Conservation (phyloP, 2,888 invertebrate species). For the Mythimna albipuncta region DNA sequence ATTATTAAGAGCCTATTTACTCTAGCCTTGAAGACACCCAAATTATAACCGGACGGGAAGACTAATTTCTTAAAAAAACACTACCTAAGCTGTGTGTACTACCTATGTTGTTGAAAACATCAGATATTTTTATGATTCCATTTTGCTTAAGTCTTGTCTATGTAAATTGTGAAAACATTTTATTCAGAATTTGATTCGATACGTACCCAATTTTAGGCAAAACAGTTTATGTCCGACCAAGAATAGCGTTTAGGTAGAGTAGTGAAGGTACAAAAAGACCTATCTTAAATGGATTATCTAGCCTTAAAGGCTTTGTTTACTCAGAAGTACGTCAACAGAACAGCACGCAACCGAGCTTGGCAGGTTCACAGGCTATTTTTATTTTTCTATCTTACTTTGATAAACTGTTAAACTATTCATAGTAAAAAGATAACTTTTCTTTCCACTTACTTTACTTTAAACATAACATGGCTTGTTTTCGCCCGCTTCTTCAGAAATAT, state of each 20-base stretch:
- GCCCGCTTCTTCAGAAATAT: conserved; percentile 16
- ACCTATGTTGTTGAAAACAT: too few relatives aligned
- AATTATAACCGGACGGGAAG: too few relatives aligned
- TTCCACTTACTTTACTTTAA: conserved; percentile 41
- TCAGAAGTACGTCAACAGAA: not conserved
- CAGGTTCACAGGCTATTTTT: conserved; percentile 7
- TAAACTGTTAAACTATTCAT: conserved; percentile 35
- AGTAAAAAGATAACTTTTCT: conserved; percentile 24
- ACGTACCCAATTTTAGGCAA: not conserved
- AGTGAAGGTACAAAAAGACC: not conserved
- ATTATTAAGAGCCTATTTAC: too few relatives aligned
- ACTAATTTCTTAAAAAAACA: too few relatives aligned
- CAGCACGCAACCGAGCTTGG: not conserved
- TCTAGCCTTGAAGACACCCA: too few relatives aligned
- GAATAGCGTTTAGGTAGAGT: too few relatives aligned
- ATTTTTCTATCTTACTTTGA: conserved; percentile 8
- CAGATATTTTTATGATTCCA: too few relatives aligned
- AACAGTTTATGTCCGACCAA: not conserved
- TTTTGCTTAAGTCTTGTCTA: too few relatives aligned
- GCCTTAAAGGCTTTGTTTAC: not conserved
- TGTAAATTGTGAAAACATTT: too few relatives aligned
- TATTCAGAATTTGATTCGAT: not conserved
- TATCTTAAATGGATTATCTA: not conserved
- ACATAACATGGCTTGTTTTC: conserved; percentile 20
- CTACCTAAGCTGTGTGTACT: too few relatives aligned